Evolutionary conservation across 2,888 invertebrate species (phyloP).

Genomic region (Orchestes rusci): DNA sequence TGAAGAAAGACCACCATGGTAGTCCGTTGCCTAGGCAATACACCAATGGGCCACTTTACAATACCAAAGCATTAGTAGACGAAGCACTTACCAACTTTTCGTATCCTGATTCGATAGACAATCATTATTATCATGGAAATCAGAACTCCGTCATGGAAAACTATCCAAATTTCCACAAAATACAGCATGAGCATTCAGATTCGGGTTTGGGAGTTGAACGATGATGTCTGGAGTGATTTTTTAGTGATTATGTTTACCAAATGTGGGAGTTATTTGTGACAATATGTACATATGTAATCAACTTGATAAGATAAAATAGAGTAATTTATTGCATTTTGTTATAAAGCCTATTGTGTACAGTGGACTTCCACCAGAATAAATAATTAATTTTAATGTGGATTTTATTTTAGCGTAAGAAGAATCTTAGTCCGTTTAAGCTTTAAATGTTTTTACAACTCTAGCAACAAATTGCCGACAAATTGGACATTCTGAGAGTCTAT

Average conservation of each 20-base stretch:
- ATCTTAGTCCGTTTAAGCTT: too few relatives aligned
- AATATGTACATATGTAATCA: neutral
- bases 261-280: neutral
- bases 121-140: conserved; percentile 25
- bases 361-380: too few relatives aligned
- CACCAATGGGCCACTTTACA: conserved; percentile 17
- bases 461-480: conserved; percentile 89
- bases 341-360: too few relatives aligned
- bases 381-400: too few relatives aligned
- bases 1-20: conserved; percentile 19
- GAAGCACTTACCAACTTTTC: conserved; percentile 32
- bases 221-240: conserved; percentile 3
- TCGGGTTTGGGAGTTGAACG: conserved; percentile 65
- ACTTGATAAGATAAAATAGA: too few relatives aligned
- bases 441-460: conserved; percentile 82
- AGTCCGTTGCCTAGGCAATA: conserved; percentile 22
- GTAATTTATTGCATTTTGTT: too few relatives aligned
- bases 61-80: conserved; percentile 26
- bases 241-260: neutral
- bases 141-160: conserved; percentile 25
- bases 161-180: conserved; percentile 22
- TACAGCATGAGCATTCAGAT: conserved; percentile 70
- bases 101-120: conserved; percentile 27
- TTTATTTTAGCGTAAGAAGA: too few relatives aligned
- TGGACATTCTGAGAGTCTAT: conserved; percentile 83